These are phyloP conservation scores for Galbula dea DNA, from an alignment of 2,113 vertebrate species.

Conservation along the genomic window DNA sequence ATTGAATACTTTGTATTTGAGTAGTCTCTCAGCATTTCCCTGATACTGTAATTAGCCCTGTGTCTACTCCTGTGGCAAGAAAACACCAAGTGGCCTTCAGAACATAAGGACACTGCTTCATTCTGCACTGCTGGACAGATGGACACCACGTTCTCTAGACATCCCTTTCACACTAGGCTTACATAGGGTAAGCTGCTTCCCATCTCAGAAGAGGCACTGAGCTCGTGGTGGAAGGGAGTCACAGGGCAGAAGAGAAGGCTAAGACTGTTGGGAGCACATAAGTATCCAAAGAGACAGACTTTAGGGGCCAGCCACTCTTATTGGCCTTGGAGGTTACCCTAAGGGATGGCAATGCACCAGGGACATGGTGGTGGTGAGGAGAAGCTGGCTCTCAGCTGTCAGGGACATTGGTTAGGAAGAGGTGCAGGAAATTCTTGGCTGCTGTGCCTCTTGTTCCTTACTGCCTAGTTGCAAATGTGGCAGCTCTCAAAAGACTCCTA, in stretches of 20 bases:
- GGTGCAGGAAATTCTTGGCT: background rate
- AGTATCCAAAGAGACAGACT: background rate
- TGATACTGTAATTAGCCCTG: slow-evolving; percentile 69
- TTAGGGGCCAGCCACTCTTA: background rate
- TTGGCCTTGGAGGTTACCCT: background rate
- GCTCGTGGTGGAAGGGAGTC: background rate
- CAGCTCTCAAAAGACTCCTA: background rate
- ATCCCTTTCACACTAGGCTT: background rate
- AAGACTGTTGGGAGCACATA: background rate
- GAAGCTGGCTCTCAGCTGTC: background rate
- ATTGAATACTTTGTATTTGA: slow-evolving; percentile 73
- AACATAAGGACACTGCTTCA: background rate
- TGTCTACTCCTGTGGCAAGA: background rate
- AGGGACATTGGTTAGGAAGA: background rate
- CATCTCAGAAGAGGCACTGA: background rate
- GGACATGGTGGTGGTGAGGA: background rate
- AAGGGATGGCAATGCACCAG: background rate
- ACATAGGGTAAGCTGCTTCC: background rate
- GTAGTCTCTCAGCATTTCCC: slow-evolving; percentile 66
- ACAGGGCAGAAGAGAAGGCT: background rate
- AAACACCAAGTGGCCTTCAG: background rate
- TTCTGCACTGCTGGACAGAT: background rate
- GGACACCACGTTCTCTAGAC: background rate
- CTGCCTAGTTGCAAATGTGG: background rate
- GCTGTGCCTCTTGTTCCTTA: background rate